phyloP scores from a whole-genome alignment of 64 coral and sea anemone genomes.

The Porites australiensis region DNA sequence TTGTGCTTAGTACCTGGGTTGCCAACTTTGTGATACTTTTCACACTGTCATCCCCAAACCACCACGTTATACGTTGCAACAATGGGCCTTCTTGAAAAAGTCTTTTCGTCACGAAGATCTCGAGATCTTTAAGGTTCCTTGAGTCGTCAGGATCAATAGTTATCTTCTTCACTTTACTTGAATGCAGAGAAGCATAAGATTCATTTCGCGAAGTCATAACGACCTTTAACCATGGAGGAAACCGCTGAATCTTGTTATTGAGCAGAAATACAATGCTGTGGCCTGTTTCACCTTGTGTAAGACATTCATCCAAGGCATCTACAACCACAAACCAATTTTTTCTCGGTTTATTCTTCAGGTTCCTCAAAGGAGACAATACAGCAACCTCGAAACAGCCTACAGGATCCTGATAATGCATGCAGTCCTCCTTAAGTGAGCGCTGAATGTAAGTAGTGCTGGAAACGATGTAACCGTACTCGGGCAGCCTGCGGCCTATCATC shows the following conservation, averaged over 20 bases:
- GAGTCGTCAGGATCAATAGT: conserved; percentile 20
- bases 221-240: conserved; percentile 66
- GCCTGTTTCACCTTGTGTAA: not conserved
- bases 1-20: conserved; percentile 5
- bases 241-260: not conserved
- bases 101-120: conserved; percentile 14
- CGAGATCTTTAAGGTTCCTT: conserved; percentile 59
- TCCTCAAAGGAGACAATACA: conserved; percentile 12
- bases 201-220: conserved; percentile 57
- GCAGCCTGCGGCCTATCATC: conserved; percentile 17
- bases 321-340: conserved; percentile 24
- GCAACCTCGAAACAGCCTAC: conserved; percentile 31
- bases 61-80: not conserved
- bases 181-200: conserved; percentile 6
- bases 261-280: conserved; percentile 26
- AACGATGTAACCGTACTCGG: conserved; percentile 31
- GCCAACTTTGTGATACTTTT: not conserved
- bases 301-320: conserved; percentile 65
- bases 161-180: conserved; percentile 13
- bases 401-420: conserved; percentile 1
- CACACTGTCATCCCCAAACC: not conserved
- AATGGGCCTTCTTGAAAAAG: conserved; percentile 6
- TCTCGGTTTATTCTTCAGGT: not conserved
- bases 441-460: no score
- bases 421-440: not conserved